Evolutionary conservation across 2,888 invertebrate genomes (phyloP), one percentile per base, ranked within the genome.

Genomic region (Chrysodeixis includens): DNA sequence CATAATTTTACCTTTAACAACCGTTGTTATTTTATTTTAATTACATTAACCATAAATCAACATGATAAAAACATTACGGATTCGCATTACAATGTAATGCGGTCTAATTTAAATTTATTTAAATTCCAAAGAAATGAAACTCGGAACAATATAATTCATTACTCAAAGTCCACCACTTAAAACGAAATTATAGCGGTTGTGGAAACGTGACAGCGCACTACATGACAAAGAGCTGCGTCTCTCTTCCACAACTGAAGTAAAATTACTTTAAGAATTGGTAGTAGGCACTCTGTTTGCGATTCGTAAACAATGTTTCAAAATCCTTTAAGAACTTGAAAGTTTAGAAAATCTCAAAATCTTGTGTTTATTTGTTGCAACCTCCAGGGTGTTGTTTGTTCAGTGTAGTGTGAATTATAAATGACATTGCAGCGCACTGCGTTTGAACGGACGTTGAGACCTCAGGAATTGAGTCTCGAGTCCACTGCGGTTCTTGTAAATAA

Each of bases 401-500:
- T 62, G 64, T 44, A 54, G 30, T 52, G 53, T 81, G 82, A 81
- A 81, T 79, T 67, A 74, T 76, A 74, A 76, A 81, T 9, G 44
- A 59, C 75, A 76, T 71, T 76, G 79, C 70, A 79, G 76, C 54
- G 46, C 51, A 65, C 67, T 76, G 61, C 58, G 65, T 73, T 79
- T 76, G 66, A 58, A 65, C 69, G 62, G 65, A 62, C 59, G 40
- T 44, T 61, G 52, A 67, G 51, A 61, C 72, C 69, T 51, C 68
- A 63, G 68, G 65, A 65, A 78, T 44, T 51, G 59, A 68, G 44
- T 49, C 62, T 56, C 40, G 30, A 26, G 62, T 40, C 30, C 54
- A 26, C 14, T 75, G 65, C 62, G 75, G 78, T 78, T 30, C 30
- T 52, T 56, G 18, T 61, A 65, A 64, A 73, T 51, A 55, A 49